Conservation (phyloP, 2,797 vertebrate species). For the Pseudomugil tenellus region DNA sequence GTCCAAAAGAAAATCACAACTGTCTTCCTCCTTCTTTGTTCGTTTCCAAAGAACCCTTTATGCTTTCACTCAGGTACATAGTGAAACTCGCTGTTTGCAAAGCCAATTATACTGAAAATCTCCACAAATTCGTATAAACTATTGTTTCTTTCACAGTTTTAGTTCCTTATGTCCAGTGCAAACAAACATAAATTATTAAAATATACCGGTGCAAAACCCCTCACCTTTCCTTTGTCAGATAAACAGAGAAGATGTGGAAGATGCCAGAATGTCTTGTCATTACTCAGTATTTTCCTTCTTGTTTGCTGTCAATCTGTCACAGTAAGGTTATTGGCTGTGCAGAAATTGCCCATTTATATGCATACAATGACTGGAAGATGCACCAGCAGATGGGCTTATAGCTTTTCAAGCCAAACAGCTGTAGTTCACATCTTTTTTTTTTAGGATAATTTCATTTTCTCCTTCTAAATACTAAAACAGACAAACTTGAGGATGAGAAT, state of each 20-base stretch:
- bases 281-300: neutral
- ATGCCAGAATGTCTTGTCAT: slow-evolving; percentile 2
- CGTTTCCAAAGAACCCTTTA: neutral
- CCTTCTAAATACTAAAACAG: neutral
- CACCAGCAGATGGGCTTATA: neutral
- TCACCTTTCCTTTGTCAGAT: slow-evolving; percentile 4
- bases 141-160: neutral
- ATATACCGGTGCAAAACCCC: neutral
- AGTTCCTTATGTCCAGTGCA: neutral
- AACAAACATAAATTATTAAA: neutral
- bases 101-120: neutral
- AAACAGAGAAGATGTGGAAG: neutral
- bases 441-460: neutral
- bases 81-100: neutral
- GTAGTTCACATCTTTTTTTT: too few species aligned
- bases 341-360: neutral
- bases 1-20: neutral
- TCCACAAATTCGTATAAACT: neutral
- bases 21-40: neutral
- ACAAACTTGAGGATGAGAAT: neutral
- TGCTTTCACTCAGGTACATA: neutral
- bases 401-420: slow-evolving; percentile 17
- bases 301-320: slow-evolving; percentile 1
- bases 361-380: neutral
- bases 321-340: slow-evolving; percentile 1